Evolutionary conservation across 2,113 vertebrate species (phyloP), one percentile per base, ranked within the genome.

Genomic region (Centrocercus urophasianus): DNA sequence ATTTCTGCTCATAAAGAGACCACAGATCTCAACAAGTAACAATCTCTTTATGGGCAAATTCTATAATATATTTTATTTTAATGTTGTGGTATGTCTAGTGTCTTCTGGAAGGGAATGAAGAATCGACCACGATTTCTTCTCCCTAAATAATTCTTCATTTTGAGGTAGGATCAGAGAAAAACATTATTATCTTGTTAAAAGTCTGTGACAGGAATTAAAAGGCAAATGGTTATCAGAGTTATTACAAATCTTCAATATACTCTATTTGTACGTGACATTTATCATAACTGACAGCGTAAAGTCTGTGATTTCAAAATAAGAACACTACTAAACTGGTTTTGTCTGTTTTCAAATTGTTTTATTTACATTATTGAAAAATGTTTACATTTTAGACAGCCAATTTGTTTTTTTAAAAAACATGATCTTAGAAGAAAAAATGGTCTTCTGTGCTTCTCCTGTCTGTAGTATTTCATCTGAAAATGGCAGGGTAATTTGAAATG

Each of bases 121-220:
- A 67, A 22, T 28, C 42, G 18, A 11, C 12, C 24, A 57, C 15
- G 18, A 13, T 78, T 93, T 88, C 5, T 81, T 90, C 34, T 77
- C 16, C 65, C 17, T 66, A 45, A 79, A 80, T 18, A 14, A 67
- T 47, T 73, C n/a, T 77, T 80, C 54, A 77, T 21, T 28, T 91
- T 88, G 30, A 91, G 32, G 27, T 74, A 71, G 14, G 8, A 74
- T 17, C 42, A 11, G 47, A 81, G 38, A 52, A 93, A 74, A 88
- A 38, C 10, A 42, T 69, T 91, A 88, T 83, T 70, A 83, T 65
- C 22, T 65, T 59, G 14, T 86, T 92, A 69, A 83, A 91, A 90
- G 24, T 85, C 32, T 86, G 36, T 82, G 86, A 64, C 42, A 74
- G 38, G 10, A 86, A 80, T 71, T 77, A 71, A 80, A 85, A 91